phyloP scores from a whole-genome alignment of 2,797 vertebrate species.

The Cyclura pinguis region DNA sequence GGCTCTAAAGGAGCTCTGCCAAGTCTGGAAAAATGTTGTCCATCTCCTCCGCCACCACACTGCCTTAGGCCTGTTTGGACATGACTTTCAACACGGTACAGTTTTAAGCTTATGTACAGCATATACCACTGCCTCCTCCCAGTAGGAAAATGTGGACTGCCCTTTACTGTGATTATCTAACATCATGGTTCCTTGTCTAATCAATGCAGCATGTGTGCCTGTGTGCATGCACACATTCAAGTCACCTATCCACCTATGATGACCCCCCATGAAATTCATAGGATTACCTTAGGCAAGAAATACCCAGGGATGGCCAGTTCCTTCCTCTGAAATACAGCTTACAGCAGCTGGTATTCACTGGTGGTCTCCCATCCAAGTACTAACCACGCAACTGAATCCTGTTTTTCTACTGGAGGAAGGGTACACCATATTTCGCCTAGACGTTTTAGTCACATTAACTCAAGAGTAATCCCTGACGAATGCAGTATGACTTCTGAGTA shows the following conservation, averaged over 20 bases:
- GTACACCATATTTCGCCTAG: neutral
- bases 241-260: too few relatives aligned
- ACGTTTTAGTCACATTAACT: neutral
- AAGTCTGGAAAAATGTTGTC: neutral
- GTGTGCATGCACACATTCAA: too few relatives aligned
- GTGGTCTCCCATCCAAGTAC: too few relatives aligned
- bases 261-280: too few relatives aligned
- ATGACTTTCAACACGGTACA: neutral
- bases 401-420: neutral
- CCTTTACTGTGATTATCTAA: neutral
- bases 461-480: neutral
- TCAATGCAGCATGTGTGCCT: neutral
- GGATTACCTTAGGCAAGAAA: too few relatives aligned
- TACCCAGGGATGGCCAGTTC: too few relatives aligned
- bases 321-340: too few relatives aligned
- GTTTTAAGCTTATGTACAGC: neutral
- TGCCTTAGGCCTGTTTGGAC: fast-evolving
- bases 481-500: neutral
- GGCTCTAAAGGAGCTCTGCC: fast-evolving
- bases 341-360: too few relatives aligned
- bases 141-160: neutral
- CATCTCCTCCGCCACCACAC: fast-evolving
- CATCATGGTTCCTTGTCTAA: neutral
- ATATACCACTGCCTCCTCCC: neutral
- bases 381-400: neutral